Conservation (phyloP, 1,140 invertebrate species). For the Gonatopus flavifemur region DNA sequence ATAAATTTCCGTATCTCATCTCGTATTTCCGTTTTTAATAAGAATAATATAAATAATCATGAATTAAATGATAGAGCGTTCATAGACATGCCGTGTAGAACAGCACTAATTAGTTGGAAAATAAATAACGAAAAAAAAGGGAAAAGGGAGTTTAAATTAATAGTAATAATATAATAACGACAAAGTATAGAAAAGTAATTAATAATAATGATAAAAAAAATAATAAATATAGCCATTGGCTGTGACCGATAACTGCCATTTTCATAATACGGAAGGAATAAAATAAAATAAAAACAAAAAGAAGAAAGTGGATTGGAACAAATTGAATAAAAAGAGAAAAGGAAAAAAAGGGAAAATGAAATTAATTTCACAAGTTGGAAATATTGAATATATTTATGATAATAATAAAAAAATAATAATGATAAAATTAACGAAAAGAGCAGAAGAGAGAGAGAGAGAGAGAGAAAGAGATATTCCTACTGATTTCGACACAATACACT, state of each 20-base stretch:
- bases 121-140: constrained; percentile 5
- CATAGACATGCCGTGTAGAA: constrained; percentile 7
- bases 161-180: constrained; percentile 25
- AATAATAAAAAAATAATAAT: too few species aligned
- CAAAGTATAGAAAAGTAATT: too few species aligned
- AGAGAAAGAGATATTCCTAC: constrained; percentile 15
- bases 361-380: too few species aligned
- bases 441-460: constrained; percentile 14
- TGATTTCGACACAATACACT: too few species aligned
- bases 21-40: too few species aligned
- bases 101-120: constrained; percentile 7
- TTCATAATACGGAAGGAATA: constrained; percentile 48
- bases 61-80: too few species aligned
- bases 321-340: constrained; percentile 1
- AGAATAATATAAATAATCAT: too few species aligned
- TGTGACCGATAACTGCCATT: constrained; percentile 61
- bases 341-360: not conserved
- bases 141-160: constrained; percentile 26
- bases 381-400: too few species aligned
- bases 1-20: too few species aligned
- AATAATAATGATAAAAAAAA: too few species aligned
- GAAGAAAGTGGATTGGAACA: not conserved
- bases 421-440: too few species aligned
- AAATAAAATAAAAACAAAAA: constrained; percentile 33
- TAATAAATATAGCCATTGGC: constrained; percentile 57